These are phyloP conservation scores for Portevinia maculata DNA, from an alignment of 2,888 invertebrate genomes.

Conservation along the genomic window DNA sequence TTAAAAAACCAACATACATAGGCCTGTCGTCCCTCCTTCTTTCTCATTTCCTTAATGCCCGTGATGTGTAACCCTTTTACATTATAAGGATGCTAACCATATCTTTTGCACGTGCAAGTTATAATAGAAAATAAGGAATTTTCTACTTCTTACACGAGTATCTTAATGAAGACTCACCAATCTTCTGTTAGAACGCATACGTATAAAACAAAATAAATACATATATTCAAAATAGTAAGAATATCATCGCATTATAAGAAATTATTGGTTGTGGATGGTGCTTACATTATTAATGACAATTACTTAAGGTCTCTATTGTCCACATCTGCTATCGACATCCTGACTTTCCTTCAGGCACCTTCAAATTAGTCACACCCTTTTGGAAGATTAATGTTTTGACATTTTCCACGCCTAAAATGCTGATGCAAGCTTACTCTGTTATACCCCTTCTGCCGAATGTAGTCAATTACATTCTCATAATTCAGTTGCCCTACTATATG, in stretches of 20 bases:
- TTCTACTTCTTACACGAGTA: background rate
- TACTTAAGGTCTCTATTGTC: slow-evolving; percentile 11
- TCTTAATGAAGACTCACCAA: background rate
- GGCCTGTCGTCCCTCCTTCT: too few species aligned
- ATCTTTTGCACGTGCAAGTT: too few species aligned
- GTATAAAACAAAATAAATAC: slow-evolving; percentile 35
- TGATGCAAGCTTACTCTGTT: slow-evolving; percentile 32
- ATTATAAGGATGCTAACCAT: too few species aligned
- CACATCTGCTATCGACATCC: slow-evolving; percentile 5
- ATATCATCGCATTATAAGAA: slow-evolving; percentile 33
- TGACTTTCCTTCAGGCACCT: slow-evolving; percentile 6
- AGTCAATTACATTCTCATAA: slow-evolving; percentile 62
- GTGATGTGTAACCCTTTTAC: too few species aligned
- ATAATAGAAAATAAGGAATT: too few species aligned
- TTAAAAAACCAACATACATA: too few species aligned
- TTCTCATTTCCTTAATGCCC: too few species aligned
- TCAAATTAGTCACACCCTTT: slow-evolving; percentile 48
- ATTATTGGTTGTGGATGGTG: background rate
- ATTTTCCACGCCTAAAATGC: slow-evolving; percentile 10
- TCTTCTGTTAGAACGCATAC: background rate
- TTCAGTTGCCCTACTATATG: slow-evolving; percentile 55
- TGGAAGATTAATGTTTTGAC: slow-evolving; percentile 45
- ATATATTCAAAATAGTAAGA: slow-evolving; percentile 40
- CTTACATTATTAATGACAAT: slow-evolving; percentile 34
- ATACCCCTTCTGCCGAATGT: slow-evolving; percentile 34